Percentiles rank a stretch among this genome's conserved stretches.
These are phyloP conservation scores for Eira barbara DNA, from an alignment of 2,113 vertebrate species.

Conservation along the genomic window DNA sequence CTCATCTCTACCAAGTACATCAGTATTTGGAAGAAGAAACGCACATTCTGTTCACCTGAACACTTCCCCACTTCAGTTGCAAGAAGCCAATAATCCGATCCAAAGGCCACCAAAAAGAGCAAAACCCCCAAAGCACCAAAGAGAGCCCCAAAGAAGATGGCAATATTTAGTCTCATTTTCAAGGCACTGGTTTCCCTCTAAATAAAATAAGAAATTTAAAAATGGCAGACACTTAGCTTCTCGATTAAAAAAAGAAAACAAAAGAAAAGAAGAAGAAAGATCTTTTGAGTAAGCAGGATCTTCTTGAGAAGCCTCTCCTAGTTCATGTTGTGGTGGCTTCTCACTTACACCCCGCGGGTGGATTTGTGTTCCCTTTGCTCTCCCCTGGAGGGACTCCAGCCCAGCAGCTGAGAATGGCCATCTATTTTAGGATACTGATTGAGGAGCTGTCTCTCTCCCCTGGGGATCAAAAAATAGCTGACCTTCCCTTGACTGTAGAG, in stretches of 20 bases:
- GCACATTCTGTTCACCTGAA: slow-evolving; percentile 76
- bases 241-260: neutral
- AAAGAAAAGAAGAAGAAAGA: slow-evolving; percentile 14
- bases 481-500: slow-evolving; percentile 81
- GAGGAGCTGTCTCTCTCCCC: slow-evolving; percentile 82
- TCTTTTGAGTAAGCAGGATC: slow-evolving; percentile 16
- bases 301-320: slow-evolving; percentile 58
- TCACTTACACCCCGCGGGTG: slow-evolving; percentile 11
- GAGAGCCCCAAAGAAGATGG: slow-evolving; percentile 94
- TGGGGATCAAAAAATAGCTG: slow-evolving; percentile 86
- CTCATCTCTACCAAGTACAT: neutral
- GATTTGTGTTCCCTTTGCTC: slow-evolving; percentile 62
- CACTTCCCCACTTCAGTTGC: slow-evolving; percentile 89
- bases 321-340: slow-evolving; percentile 54
- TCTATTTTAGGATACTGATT: slow-evolving; percentile 94
- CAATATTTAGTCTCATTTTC: slow-evolving; percentile 92
- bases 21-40: slow-evolving; percentile 66
- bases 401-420: slow-evolving; percentile 80
- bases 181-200: neutral
- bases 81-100: slow-evolving; percentile 98
- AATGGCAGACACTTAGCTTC: neutral
- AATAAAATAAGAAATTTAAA: slow-evolving; percentile 5
- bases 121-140: slow-evolving; percentile 93
- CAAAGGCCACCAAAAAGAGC: slow-evolving; percentile 94
- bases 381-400: slow-evolving; percentile 81